Percentiles rank a stretch among this genome's conserved stretches.
Evolutionary conservation across 2,888 invertebrate genomes (phyloP).

Genomic region (Emesis furor): DNA sequence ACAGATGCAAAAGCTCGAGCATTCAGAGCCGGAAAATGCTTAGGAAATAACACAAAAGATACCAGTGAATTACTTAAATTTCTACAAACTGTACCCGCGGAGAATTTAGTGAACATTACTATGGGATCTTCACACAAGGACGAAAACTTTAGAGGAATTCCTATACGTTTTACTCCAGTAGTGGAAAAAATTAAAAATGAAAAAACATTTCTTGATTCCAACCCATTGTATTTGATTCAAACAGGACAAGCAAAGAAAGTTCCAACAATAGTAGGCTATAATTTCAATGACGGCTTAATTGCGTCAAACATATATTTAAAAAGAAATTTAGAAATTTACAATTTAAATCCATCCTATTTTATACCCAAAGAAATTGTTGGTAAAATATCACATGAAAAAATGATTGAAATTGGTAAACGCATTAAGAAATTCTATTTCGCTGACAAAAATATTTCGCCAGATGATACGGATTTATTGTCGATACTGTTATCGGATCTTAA

Average conservation of each 20-base stretch:
- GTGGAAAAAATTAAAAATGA: slow-evolving; percentile 79
- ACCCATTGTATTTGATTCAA: slow-evolving; percentile 78
- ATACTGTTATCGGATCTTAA: slow-evolving; percentile 71
- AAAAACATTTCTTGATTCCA: slow-evolving; percentile 80
- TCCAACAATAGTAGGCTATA: slow-evolving; percentile 83
- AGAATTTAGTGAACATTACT: slow-evolving; percentile 78
- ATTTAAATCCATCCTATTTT: slow-evolving; percentile 70
- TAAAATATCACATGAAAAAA: slow-evolving; percentile 59
- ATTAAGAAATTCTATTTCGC: slow-evolving; percentile 76
- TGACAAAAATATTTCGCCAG: slow-evolving; percentile 64
- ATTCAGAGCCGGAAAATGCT: slow-evolving; percentile 79
- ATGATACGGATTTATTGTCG: slow-evolving; percentile 61
- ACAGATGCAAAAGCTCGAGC: slow-evolving; percentile 79
- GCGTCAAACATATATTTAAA: slow-evolving; percentile 62
- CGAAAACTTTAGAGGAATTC: slow-evolving; percentile 80
- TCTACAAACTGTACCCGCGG: slow-evolving; percentile 80
- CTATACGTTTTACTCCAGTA: slow-evolving; percentile 82
- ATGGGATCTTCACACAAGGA: slow-evolving; percentile 78
- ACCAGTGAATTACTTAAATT: slow-evolving; percentile 79
- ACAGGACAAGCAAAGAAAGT: slow-evolving; percentile 79
- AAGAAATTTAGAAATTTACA: slow-evolving; percentile 69
- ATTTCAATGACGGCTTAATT: slow-evolving; percentile 76
- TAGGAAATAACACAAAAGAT: slow-evolving; percentile 82
- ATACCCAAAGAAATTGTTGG: slow-evolving; percentile 74
- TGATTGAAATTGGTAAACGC: slow-evolving; percentile 70